Percentiles rank a stretch among this genome's conserved stretches.
Evolutionary conservation across 2,888 invertebrate genomes (phyloP).

Genomic region (Parnassius smintheus): DNA sequence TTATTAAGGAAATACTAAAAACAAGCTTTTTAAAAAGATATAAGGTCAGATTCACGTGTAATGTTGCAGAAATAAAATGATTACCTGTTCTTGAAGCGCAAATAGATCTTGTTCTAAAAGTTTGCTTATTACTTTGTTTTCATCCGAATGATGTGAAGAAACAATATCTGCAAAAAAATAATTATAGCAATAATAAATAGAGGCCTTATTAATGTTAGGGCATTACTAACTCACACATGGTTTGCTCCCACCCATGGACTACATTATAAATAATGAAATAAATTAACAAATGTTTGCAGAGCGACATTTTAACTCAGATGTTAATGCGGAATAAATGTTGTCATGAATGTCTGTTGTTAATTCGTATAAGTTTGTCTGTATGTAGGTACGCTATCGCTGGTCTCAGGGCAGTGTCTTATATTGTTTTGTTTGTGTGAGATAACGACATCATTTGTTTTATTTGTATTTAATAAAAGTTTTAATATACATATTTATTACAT

Average conservation of each 20-base stretch:
- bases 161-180: conserved; percentile 10
- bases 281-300: not conserved
- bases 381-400: conserved; percentile 1
- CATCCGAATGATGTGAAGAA: conserved; percentile 2
- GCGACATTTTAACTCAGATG: conserved; percentile 8
- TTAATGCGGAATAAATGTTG: not conserved
- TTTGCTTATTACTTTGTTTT: not conserved
- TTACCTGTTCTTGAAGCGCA: not conserved
- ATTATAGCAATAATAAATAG: not conserved
- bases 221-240: conserved; percentile 14
- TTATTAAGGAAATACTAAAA: too few relatives aligned
- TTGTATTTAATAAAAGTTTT: too few relatives aligned
- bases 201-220: not conserved
- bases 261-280: conserved; percentile 8
- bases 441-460: not conserved
- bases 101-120: not conserved
- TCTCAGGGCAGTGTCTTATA: not conserved
- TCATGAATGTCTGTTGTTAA: conserved; percentile 3
- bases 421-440: not conserved
- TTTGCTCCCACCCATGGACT: not conserved
- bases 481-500: too few relatives aligned
- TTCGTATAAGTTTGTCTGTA: not conserved
- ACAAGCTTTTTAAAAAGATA: too few relatives aligned
- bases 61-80: not conserved
- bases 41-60: too few relatives aligned